Evolutionary conservation across 2,888 invertebrate species (phyloP), one percentile per base, ranked within the genome.

Genomic region (Epirrita christyi): DNA sequence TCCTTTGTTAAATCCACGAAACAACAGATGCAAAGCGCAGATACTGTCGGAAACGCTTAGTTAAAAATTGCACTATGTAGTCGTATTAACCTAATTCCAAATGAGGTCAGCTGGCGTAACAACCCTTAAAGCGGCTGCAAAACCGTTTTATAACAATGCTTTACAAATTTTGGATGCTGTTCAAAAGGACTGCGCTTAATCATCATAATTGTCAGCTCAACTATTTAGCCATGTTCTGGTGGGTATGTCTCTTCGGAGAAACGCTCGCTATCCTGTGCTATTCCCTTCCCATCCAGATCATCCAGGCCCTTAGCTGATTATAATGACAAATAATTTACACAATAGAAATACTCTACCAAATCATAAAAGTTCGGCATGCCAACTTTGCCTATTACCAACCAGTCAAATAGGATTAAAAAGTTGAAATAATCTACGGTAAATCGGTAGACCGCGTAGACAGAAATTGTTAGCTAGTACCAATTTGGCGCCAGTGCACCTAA

Each of bases 401-500:
- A n/a, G 21, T n/a, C 28, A 41, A 45, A 54, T 50, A 42, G 41
- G 47, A 43, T 47, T 52, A 37, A 21, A 27, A 57, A 53, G 52
- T 59, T 54, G 49, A 54, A 51, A 50, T 46, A 54, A 59, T 50
- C 49, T 46, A 54, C 37, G n/a, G 27, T 55, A 51, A 51, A 66
- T 55, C 54, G 58, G 57, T 57, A 59, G 59, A 66, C 68, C 63
- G 67, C 70, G 72, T 76, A 75, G 76, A 73, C 78, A 75, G 71
- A 75, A 78, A 80, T 76, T 67, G 72, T 70, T 73, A 76, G 80
- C 75, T 69, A 69, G 71, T 73, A 76, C 70, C 75, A 75, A 76
- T 80, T 81, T 74, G 80, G 82, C 80, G 81, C 76, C 77, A 73
- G 74, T 80, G 79, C 80, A 76, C 68, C 72, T 69, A 75, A 78